These are phyloP conservation scores for Silurus meridionalis DNA, from an alignment of 2,113 vertebrate species.

Conservation along the genomic window DNA sequence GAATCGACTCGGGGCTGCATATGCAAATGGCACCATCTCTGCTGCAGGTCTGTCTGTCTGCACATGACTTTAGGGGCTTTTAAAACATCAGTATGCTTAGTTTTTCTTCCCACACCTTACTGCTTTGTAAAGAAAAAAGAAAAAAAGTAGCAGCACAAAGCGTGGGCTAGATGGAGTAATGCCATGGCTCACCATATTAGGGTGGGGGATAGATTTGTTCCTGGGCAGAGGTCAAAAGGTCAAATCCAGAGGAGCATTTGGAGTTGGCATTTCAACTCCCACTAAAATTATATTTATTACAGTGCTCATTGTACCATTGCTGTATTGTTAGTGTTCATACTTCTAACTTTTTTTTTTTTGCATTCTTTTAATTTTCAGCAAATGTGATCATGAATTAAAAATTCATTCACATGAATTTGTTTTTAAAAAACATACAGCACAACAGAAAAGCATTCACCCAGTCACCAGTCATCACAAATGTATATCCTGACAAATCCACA, in stretches of 20 bases:
- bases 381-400: too few relatives aligned
- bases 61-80: neutral
- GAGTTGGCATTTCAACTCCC: neutral
- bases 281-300: neutral
- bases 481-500: too few relatives aligned
- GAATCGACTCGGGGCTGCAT: conserved; percentile 8
- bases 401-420: too few relatives aligned
- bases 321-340: neutral
- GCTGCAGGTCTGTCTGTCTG: conserved; percentile 11
- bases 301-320: neutral
- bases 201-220: neutral
- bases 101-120: neutral
- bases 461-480: too few relatives aligned
- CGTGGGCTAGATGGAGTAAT: conserved; percentile 8
- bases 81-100: neutral
- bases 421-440: too few relatives aligned
- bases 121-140: conserved; percentile 7
- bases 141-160: neutral
- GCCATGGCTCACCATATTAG: neutral
- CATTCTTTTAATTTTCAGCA: too few relatives aligned
- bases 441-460: too few relatives aligned
- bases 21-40: conserved; percentile 11
- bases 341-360: neutral
- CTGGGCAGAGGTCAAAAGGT: neutral
- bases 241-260: neutral